Base-by-base conservation (phyloP, 2,888 invertebrate genomes). In the Brachylomia viminalis region DNA sequence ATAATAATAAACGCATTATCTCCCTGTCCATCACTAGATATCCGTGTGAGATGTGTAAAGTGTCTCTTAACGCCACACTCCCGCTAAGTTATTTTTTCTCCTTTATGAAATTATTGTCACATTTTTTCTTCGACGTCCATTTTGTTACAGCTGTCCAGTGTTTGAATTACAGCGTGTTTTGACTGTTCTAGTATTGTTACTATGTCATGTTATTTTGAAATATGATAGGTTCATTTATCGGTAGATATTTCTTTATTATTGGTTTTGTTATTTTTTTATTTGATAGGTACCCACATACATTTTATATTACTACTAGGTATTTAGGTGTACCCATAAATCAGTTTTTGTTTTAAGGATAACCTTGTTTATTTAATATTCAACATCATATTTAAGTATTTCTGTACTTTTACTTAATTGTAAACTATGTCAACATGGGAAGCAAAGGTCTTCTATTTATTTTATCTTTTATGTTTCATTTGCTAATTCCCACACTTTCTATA, bases 11-110 rank as follows among this genome's bases (percentile, higher is more conserved):
- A 68, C 49, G 30, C 42, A 62, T 70, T 67, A 70, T 77, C 56
- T 30, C 17, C 45, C 33, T 30, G n/a, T 38, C 58, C 77, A 27
- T 59, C 54, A 59, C 66, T 70, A 65, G 23, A 74, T 23, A 42
- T 79, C 52, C 15, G 42, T 65, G 65, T 47, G 47, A 23, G 30
- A 65, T 47, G 47, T 47, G 66, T 72, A 23, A 72, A 81, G 74
- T 79, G 70, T 67, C 69, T 75, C 70, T 84, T 67, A 78, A 72
- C 11, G n/a, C 61, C 65, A 13, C 61, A 65, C 77, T 69, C 49
- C n/a, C 15, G 27, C 20, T 66, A 74, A 83, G 72, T 52, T 72
- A 72, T 83, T 84, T 76, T 84, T 80, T 70, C 47, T 62, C n/a
- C n/a, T 75, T 72, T 66, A 77, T 68, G 7, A 75, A 83, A 83